Conservation (phyloP, 2,113 vertebrate species). For the Ameiurus melas region DNA sequence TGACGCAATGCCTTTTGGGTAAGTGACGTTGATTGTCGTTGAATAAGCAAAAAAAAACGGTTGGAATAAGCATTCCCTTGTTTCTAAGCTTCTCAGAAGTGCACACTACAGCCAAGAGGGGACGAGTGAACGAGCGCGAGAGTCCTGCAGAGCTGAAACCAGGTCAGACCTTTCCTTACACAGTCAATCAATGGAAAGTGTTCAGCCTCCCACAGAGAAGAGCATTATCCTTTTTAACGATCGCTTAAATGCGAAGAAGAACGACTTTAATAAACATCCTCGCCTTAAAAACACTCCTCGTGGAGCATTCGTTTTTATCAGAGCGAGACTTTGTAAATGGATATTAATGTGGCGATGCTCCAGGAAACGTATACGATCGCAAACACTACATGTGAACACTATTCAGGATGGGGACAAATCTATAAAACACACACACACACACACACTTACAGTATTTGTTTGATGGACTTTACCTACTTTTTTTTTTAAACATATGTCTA, state of each 20-base stretch:
- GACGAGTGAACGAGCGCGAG: neutral
- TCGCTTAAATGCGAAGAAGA: neutral
- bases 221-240: neutral
- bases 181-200: neutral
- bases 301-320: neutral
- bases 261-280: slow-evolving; percentile 1
- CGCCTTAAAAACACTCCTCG: neutral
- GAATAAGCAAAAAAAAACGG: too few species aligned
- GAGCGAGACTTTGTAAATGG: neutral
- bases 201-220: neutral
- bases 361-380: neutral
- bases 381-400: neutral
- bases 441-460: neutral
- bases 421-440: slow-evolving; percentile 9
- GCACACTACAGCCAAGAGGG: neutral
- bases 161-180: neutral
- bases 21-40: too few species aligned
- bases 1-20: neutral
- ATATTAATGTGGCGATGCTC: neutral
- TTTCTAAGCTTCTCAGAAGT: neutral
- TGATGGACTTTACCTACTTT: neutral
- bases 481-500: neutral
- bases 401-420: neutral
- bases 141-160: neutral
- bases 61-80: neutral